Base-by-base conservation (phyloP, 2,113 vertebrate species). In the Mohoua ochrocephala region DNA sequence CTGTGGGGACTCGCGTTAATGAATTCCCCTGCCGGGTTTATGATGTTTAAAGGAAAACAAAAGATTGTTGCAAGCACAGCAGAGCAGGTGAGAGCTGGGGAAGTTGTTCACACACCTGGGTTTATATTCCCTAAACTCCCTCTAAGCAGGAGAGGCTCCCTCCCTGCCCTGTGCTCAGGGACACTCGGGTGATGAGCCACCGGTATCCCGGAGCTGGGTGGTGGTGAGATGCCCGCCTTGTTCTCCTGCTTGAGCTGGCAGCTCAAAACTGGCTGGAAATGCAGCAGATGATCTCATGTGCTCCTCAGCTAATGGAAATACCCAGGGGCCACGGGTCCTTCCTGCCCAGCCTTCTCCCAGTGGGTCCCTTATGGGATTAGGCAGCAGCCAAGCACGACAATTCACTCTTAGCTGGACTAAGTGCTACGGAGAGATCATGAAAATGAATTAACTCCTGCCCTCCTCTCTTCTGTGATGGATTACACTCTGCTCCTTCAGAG, bases 381-480 rank as follows among this genome's bases (percentile, higher is more conserved):
- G 71, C 75, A 64, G 87, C 14, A 39, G 70, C 90, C 91, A 53
- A 60, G 75, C n/a, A 69, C 52, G 19, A 96, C 75, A 92, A 70
- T 93, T 92, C 45, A 45, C 75, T 65, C 7, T 47, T 19, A 91
- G 75, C 67, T 54, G 83, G 26, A 45, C 67, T 50, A 69, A 93
- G 56, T 74, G 76, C 80, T 67, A 54, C 0, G 0, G 50, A 41
- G 75, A 71, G 86, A 87, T 91, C 59, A 84, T 20, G 80, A 37
- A 91, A 92, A 75, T 12, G 37, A 92, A 91, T 91, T 64, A 92
- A 87, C 84, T 92, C 47, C 89, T 74, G 70, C 73, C 61, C 73
- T 63, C 8, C 77, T 87, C 77, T 30, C 56, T 28, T 15, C 84
- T 7, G 1, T 67, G 73, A 82, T 18, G 52, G 61, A 78, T 56